phyloP scores from a whole-genome alignment of 2,113 vertebrate genomes.

The Petrocephalus zakoni region DNA sequence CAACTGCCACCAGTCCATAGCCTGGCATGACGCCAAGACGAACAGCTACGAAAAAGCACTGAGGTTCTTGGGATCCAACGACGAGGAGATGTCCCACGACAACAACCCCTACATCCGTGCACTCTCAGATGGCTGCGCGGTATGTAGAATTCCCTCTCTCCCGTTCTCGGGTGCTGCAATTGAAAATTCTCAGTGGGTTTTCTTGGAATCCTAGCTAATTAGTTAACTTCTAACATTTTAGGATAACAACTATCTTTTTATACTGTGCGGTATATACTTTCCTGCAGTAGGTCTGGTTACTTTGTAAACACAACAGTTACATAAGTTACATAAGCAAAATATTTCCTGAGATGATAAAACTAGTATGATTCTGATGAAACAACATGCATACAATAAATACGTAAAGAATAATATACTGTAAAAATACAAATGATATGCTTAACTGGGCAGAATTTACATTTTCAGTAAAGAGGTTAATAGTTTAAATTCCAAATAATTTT shows the following conservation, averaged over 20 bases:
- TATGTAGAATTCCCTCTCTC: conserved; percentile 50
- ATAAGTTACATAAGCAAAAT: neutral
- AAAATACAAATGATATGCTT: neutral
- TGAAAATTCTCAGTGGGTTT: neutral
- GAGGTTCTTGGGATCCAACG: conserved; percentile 92
- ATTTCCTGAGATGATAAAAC: neutral
- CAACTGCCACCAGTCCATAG: conserved; percentile 88
- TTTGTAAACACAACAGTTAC: neutral
- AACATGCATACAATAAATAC: neutral
- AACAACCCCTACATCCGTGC: conserved; percentile 90
- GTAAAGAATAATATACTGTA: neutral
- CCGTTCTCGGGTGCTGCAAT: neutral
- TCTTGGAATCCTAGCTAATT: neutral
- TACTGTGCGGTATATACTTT: neutral
- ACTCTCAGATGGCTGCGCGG: conserved; percentile 82
- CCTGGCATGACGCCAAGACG: conserved; percentile 80
- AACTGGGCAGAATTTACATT: neutral
- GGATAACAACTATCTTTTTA: neutral
- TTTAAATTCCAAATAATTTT: neutral
- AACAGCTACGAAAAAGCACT: conserved; percentile 86
- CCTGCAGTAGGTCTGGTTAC: neutral
- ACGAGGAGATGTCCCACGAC: conserved; percentile 95
- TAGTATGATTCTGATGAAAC: neutral
- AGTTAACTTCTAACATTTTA: neutral
- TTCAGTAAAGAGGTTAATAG: neutral